Evolutionary conservation across 2,113 vertebrate genomes (phyloP), one percentile per base, ranked within the genome.

Genomic region (Labrus mixtus): DNA sequence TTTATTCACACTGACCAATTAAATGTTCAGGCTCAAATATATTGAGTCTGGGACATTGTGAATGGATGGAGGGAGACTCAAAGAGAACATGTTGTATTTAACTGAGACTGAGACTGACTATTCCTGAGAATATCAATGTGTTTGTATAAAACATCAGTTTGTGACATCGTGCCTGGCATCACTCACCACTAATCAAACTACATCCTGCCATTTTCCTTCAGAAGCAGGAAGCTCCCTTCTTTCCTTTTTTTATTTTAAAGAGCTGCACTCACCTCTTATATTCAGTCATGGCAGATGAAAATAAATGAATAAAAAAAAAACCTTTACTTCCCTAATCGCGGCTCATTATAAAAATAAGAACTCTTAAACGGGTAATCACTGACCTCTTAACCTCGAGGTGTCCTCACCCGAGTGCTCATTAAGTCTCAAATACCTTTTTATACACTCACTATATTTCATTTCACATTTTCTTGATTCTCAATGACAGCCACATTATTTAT

Each of bases 21-120:
- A 73, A 63, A 59, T 64, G 50, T 85, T 61, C 56, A 73, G 29
- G 54, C 65, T 70, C 19, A 56, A 36, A 57, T 73, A 22, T 56
- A 33, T 33, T 3, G 29, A 48, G 61, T 66, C 60, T 29, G 57
- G 48, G 33, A 23, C 79, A 19, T 39, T 45, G n/a, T 68, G 22
- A 55, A 61, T 6, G 39, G 11, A 41, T 6, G 54, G 45, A 78
- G 36, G 59, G 54, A 70, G 10, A 58, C 80, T 73, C 25, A 22
- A 67, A 68, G 20, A 64, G 61, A 19, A 8, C 51, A 25, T 53
- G 23, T 60, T 39, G 10, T 39, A 6, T 39, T 7, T 8, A 56
- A n/a, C n/a, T n/a, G n/a, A n/a, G n/a, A n/a, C n/a, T n/a, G n/a
- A n/a, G n/a, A n/a, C n/a, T n/a, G n/a, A n/a, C n/a, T n/a, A n/a